Percentiles rank a stretch among this genome's conserved stretches.
These are phyloP conservation scores for Trinectes maculatus DNA, from an alignment of 2,113 vertebrate genomes.

Conservation along the genomic window DNA sequence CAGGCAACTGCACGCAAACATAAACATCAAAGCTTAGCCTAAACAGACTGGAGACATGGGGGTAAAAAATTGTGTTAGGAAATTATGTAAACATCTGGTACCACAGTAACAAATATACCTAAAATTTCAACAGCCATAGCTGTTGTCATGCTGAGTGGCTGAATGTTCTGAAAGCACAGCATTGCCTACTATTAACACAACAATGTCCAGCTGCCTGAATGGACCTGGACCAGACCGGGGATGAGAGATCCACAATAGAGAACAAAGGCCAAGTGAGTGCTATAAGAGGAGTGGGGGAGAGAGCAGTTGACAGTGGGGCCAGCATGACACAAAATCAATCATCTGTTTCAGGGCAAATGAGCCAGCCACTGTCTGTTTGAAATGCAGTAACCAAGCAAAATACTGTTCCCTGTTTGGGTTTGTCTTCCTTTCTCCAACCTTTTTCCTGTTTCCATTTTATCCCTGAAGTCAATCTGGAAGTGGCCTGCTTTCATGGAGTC, in stretches of 20 bases:
- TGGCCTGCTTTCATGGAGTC: neutral
- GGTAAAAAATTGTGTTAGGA: neutral
- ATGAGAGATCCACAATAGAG: constrained; percentile 52
- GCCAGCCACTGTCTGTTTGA: constrained; percentile 39
- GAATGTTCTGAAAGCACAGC: constrained; percentile 25
- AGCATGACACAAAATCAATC: constrained; percentile 69
- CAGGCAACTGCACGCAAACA: neutral
- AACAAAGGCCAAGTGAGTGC: constrained; percentile 56
- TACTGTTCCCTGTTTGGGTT: constrained; percentile 2
- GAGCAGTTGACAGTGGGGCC: constrained; percentile 51
- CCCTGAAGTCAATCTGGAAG: constrained; percentile 6
- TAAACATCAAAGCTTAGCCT: neutral
- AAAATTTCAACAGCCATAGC: neutral
- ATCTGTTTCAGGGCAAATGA: constrained; percentile 64
- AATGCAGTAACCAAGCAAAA: constrained; percentile 16
- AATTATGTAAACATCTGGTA: constrained; percentile 5
- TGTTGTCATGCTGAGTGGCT: constrained; percentile 12
- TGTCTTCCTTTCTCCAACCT: neutral
- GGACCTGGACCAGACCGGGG: constrained; percentile 48
- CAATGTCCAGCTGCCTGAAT: constrained; percentile 65
- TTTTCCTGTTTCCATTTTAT: neutral
- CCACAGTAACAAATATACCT: neutral
- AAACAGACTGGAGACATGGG: neutral
- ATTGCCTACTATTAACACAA: constrained; percentile 52
- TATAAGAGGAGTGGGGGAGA: constrained; percentile 36